These are phyloP conservation scores for Adineta ricciae DNA, from an alignment of 2,888 invertebrate genomes.

Conservation along the genomic window DNA sequence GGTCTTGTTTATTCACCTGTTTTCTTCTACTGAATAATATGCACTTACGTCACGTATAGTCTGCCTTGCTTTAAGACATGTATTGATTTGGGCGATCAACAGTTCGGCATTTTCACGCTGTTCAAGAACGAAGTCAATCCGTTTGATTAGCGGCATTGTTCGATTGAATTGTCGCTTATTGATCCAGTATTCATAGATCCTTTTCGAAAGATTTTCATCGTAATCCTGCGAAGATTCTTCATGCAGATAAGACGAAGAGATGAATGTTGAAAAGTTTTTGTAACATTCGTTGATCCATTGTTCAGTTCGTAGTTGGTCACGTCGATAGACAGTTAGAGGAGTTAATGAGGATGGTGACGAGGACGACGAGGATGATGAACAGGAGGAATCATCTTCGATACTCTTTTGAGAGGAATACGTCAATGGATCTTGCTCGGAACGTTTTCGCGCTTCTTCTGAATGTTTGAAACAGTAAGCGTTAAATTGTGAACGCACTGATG, in stretches of 20 bases:
- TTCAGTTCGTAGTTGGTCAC: neutral
- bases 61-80: neutral
- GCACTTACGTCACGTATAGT: neutral
- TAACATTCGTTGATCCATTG: neutral
- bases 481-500: neutral
- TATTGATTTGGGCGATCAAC: neutral
- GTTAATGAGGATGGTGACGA: neutral
- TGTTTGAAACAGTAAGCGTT: conserved; percentile 1
- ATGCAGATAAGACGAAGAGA: neutral
- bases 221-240: neutral
- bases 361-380: neutral
- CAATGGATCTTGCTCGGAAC: neutral
- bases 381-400: neutral
- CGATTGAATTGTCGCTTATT: neutral
- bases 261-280: neutral
- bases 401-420: too few species aligned
- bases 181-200: neutral
- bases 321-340: conserved; percentile 6
- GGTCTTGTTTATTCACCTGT: too few species aligned
- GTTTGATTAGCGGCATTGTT: neutral
- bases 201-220: neutral
- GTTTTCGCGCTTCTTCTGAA: neutral
- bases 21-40: neutral
- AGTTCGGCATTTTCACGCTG: neutral
- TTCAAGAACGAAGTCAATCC: conserved; percentile 10